These are phyloP conservation scores for Platynereis dumerilii DNA, from an alignment of 2,888 invertebrate species.

Conservation along the genomic window DNA sequence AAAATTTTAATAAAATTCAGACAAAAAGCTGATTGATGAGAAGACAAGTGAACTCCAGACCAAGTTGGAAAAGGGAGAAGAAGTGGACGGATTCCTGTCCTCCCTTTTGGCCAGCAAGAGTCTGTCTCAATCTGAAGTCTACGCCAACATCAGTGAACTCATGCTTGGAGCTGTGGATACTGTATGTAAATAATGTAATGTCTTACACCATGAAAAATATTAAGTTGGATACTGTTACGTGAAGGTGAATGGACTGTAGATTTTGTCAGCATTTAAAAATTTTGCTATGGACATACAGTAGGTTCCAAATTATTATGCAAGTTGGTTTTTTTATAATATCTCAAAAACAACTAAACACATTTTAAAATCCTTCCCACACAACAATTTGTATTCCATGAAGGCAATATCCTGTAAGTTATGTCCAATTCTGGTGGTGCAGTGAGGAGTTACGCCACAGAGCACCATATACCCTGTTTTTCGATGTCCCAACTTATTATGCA, in stretches of 20 bases:
- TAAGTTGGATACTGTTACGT: background rate
- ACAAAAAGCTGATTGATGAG: constrained; percentile 21
- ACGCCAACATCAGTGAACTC: constrained; percentile 32
- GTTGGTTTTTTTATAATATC: too few species aligned
- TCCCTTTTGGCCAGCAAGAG: constrained; percentile 15
- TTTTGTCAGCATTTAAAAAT: background rate
- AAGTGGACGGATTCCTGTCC: constrained; percentile 21
- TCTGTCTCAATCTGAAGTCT: constrained; percentile 26
- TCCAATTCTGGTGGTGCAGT: too few species aligned
- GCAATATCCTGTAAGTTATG: too few species aligned
- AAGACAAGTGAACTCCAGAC: constrained; percentile 19
- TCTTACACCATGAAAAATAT: background rate
- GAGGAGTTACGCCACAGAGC: too few species aligned
- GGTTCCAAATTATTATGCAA: too few species aligned
- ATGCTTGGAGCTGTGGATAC: constrained; percentile 39
- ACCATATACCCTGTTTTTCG: too few species aligned
- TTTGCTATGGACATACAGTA: too few species aligned
- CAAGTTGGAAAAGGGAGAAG: constrained; percentile 18
- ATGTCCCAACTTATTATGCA: too few species aligned
- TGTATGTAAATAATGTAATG: constrained; percentile 18
- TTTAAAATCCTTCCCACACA: too few species aligned
- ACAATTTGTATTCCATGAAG: too few species aligned
- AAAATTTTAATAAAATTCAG: too few species aligned
- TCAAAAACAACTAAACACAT: too few species aligned
- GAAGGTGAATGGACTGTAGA: background rate